Evolutionary conservation across 1,140 invertebrate species (phyloP).

Genomic region (Acromyrmex charruanus): DNA sequence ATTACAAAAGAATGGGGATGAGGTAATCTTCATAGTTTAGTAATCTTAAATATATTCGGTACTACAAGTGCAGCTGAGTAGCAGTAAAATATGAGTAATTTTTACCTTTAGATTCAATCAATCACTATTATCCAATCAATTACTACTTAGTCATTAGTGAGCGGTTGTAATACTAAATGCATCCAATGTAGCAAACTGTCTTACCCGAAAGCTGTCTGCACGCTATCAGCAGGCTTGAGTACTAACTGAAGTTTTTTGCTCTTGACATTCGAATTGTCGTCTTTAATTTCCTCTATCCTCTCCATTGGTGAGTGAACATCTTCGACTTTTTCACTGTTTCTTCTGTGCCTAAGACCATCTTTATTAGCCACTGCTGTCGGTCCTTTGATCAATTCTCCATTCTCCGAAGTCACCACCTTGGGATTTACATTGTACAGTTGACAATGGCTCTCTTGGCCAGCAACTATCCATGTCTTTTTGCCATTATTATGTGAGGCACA

Average conservation of each 20-base stretch:
- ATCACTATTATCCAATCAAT: too few species aligned
- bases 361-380: slow-evolving; percentile 71
- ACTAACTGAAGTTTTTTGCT: slow-evolving; percentile 90
- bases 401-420: slow-evolving; percentile 87
- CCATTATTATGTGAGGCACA: slow-evolving; percentile 90
- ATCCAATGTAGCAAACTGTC: not conserved
- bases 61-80: too few species aligned
- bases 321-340: slow-evolving; percentile 78
- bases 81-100: too few species aligned
- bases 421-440: slow-evolving; percentile 94
- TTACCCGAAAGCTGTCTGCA: slow-evolving; percentile 93
- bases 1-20: too few species aligned
- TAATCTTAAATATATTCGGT: too few species aligned
- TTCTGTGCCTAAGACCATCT: slow-evolving; percentile 84
- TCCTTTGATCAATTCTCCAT: slow-evolving; percentile 84
- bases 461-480: slow-evolving; percentile 92
- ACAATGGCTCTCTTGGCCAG: slow-evolving; percentile 96
- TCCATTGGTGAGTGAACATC: slow-evolving; percentile 83
- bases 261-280: slow-evolving; percentile 85
- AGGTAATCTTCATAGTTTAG: too few species aligned
- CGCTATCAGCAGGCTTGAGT: slow-evolving; percentile 91
- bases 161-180: too few species aligned
- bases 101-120: too few species aligned
- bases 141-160: too few species aligned
- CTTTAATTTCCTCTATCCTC: slow-evolving; percentile 82